Evolutionary conservation across 2,888 invertebrate genomes (phyloP).

Genomic region (Leptopilina myrica): DNA sequence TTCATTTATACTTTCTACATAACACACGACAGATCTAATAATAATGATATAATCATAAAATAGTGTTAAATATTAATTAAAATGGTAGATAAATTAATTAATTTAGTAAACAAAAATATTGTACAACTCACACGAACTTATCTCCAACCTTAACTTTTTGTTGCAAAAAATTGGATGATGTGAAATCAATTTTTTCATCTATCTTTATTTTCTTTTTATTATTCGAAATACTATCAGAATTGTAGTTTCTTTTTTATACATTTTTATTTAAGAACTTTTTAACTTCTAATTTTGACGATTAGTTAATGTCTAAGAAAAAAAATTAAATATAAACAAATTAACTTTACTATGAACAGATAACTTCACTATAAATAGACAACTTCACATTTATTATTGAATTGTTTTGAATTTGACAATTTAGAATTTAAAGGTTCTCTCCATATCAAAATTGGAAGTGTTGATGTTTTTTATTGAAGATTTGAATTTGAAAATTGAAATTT

Average conservation of each 20-base stretch:
- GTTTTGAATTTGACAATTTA: too few species aligned
- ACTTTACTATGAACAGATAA: too few species aligned
- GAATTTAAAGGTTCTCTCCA: too few species aligned
- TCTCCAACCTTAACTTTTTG: background rate
- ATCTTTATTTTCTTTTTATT: conserved; percentile 1
- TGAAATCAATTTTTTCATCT: background rate
- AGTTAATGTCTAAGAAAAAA: background rate
- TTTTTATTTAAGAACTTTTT: background rate
- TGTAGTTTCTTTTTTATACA: background rate
- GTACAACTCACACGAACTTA: background rate
- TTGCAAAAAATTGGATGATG: background rate
- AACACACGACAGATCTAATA: background rate
- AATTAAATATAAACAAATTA: background rate
- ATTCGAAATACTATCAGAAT: background rate
- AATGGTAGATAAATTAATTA: background rate
- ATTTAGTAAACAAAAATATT: background rate
- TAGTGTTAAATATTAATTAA: too few species aligned
- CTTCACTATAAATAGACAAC: too few species aligned
- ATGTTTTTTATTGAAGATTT: too few species aligned
- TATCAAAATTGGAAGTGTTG: too few species aligned
- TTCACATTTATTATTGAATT: too few species aligned
- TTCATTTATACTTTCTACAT: background rate
- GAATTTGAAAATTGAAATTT: too few species aligned
- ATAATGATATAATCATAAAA: too few species aligned
- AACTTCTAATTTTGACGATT: conserved; percentile 8